Evolutionary conservation across 2,113 vertebrate genomes (phyloP), one percentile per base, ranked within the genome.

Genomic region (Mesocricetus auratus): DNA sequence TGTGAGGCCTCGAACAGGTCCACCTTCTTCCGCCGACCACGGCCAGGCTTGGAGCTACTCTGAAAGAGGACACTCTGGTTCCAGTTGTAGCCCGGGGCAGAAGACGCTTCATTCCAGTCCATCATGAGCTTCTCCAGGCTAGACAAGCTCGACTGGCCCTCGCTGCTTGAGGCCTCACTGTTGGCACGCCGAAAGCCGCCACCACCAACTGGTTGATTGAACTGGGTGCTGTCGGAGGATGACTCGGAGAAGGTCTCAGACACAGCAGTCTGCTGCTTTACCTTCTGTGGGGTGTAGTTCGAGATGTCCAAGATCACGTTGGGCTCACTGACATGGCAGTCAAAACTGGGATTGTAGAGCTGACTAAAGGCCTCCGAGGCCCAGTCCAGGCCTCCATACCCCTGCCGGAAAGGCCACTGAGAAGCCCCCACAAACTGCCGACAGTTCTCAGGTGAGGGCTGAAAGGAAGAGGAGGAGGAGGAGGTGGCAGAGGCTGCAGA

Each of bases 221-320:
- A 99, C 97, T 99, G 99, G 94, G 99, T 99, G 95, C 99, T 99
- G 98, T 99, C 99, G 0, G 99, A 99, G 29, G 99, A 99, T 0
- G 99, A 99, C 86, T 99, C 99, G 0, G 99, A 99, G 82, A 99
- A 99, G 91, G 99, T 99, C 98, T 99, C 99, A 0, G 99, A 99
- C 33, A 98, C 97, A 33, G 99, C 99, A 0, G 99, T 99, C 91
- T 99, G 99, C 97, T 99, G 99, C 98, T 99, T 99, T 93, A 99
- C 99, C 98, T 99, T 99, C 98, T 99, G 99, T 0, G 99, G 99
- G 4, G 99, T 99, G 98, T 99, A 99, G 98, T 99, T 99, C 95
- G 99, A 99, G 98, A 99, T 99, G 97, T 99, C 99, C 98, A 99
- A 98, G 98, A 99, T 99, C 98, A 99, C 99, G 31, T 99, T 99